Evolutionary conservation across 2,113 vertebrate species (phyloP).

Genomic region (Tonatia bakeri): DNA sequence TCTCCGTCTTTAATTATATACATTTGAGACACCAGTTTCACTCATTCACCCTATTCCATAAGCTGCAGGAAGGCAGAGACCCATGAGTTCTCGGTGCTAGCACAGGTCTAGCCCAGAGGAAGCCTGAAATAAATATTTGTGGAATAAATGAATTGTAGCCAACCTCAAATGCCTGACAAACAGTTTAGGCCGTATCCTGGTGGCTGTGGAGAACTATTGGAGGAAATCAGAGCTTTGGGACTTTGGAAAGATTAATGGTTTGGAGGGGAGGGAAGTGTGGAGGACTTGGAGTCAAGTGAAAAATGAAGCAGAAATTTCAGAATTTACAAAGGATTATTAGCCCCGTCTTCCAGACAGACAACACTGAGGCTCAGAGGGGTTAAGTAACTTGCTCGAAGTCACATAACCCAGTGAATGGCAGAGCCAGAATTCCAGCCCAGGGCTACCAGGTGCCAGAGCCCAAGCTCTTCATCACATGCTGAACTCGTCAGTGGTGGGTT

Average conservation of each 20-base stretch:
- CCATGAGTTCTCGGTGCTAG: background rate
- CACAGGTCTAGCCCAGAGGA: conserved; percentile 6
- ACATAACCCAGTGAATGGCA: background rate
- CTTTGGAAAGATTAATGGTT: conserved; percentile 1
- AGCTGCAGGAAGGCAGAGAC: background rate
- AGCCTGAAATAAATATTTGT: conserved; percentile 25
- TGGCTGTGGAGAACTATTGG: background rate
- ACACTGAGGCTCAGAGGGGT: background rate
- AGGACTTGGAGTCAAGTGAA: background rate
- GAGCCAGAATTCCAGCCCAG: background rate
- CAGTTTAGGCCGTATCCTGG: conserved; percentile 31
- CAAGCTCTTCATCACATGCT: background rate
- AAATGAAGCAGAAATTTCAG: conserved; percentile 31
- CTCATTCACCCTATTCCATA: background rate
- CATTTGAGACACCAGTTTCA: background rate
- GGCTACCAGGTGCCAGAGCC: background rate
- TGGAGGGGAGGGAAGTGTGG: background rate
- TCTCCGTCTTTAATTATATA: background rate
- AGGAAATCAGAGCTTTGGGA: background rate
- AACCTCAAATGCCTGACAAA: conserved; percentile 3
- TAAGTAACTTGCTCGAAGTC: background rate
- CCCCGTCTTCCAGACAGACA: background rate
- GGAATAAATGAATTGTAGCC: conserved; percentile 20
- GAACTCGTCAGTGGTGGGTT: background rate
- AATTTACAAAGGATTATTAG: background rate